phyloP scores from a whole-genome alignment of 2,888 invertebrate genomes.

The Dastarcus helophoroides region DNA sequence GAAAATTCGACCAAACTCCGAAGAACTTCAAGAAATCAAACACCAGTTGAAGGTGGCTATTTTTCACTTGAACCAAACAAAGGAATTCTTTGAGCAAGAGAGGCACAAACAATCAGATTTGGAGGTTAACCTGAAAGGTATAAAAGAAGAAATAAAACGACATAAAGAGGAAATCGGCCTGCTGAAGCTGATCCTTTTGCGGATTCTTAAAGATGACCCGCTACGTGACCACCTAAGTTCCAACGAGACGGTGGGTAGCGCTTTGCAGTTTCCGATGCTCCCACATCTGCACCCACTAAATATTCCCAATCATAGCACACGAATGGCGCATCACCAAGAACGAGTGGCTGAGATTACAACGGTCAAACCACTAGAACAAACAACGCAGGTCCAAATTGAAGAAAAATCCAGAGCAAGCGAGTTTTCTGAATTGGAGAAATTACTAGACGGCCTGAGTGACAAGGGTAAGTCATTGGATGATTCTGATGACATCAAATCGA shows the following conservation, averaged over 20 bases:
- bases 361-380: too few species aligned
- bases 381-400: too few species aligned
- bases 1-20: too few species aligned
- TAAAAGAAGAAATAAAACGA: slow-evolving; percentile 15
- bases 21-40: slow-evolving; percentile 18
- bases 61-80: slow-evolving; percentile 19
- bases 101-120: slow-evolving; percentile 17
- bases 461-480: slow-evolving; percentile 11
- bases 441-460: slow-evolving; percentile 13
- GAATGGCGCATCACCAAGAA: slow-evolving; percentile 1
- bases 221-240: too few species aligned
- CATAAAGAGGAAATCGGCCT: slow-evolving; percentile 14
- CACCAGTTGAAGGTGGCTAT: slow-evolving; percentile 15
- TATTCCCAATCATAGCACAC: background rate
- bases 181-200: slow-evolving; percentile 7
- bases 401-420: slow-evolving; percentile 13
- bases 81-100: slow-evolving; percentile 14
- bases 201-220: background rate
- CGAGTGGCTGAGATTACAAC: too few species aligned
- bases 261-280: background rate
- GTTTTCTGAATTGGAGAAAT: slow-evolving; percentile 11
- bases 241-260: slow-evolving; percentile 2
- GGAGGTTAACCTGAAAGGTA: slow-evolving; percentile 19
- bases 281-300: background rate
- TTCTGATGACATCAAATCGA: slow-evolving; percentile 15